Percentiles rank a stretch among this genome's conserved stretches.
These are phyloP conservation scores for Bradypodion pumilum DNA, from an alignment of 2,797 vertebrate genomes.

Conservation along the genomic window DNA sequence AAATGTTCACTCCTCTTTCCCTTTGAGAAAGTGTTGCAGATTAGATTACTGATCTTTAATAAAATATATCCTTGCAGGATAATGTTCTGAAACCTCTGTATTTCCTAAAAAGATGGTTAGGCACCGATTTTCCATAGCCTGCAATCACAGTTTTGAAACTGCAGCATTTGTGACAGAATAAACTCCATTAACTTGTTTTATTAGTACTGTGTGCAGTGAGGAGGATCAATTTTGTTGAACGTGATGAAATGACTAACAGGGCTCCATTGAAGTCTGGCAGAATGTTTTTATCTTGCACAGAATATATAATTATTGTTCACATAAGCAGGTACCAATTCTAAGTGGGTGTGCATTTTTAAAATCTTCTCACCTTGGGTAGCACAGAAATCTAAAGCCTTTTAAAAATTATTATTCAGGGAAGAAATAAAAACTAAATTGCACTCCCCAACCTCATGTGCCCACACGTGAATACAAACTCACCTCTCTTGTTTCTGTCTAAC, in stretches of 20 bases:
- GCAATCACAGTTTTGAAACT: conserved; percentile 73
- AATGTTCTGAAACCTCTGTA: conserved; percentile 65
- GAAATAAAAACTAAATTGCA: conserved; percentile 60
- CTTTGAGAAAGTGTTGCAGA: background rate
- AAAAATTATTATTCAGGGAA: conserved; percentile 44
- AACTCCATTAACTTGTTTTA: conserved; percentile 82
- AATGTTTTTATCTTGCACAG: conserved; percentile 69
- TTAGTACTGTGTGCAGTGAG: conserved; percentile 74
- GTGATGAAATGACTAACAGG: conserved; percentile 76
- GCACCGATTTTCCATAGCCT: conserved; percentile 69
- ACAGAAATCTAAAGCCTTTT: conserved; percentile 52
- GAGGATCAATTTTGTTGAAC: conserved; percentile 74
- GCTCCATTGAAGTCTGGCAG: conserved; percentile 68
- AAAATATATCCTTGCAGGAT: conserved; percentile 50
- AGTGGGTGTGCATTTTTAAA: conserved; percentile 28
- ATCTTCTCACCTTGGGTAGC: conserved; percentile 43
- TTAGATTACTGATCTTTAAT: conserved; percentile 53
- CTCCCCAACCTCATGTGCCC: background rate
- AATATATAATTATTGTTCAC: conserved; percentile 76
- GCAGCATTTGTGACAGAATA: conserved; percentile 76
- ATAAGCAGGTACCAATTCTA: conserved; percentile 67
- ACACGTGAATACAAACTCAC: background rate
- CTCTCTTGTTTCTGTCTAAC: conserved; percentile 45
- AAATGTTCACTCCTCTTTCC: conserved; percentile 26
- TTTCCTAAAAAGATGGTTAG: conserved; percentile 65